phyloP scores from a whole-genome alignment of 2,797 vertebrate genomes.

The Pelochelys cantorii region DNA sequence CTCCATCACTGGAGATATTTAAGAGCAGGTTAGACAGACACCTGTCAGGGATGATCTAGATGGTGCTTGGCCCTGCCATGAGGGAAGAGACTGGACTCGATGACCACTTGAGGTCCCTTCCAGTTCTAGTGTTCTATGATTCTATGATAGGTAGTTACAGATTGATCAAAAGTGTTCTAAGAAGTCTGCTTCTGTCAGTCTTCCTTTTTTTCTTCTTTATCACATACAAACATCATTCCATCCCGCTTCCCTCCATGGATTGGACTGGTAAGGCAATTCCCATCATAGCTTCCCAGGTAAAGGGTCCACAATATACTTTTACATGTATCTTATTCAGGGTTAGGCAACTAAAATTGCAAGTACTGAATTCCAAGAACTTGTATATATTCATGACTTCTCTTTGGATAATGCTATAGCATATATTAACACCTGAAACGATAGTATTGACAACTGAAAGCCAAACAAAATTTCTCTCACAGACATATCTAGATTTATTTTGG shows the following conservation, averaged over 20 bases:
- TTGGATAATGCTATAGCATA: neutral
- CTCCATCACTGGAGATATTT: too few species aligned
- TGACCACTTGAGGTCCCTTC: too few species aligned
- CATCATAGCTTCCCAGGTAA: neutral
- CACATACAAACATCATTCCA: neutral
- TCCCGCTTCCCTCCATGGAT: neutral
- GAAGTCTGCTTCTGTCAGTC: neutral
- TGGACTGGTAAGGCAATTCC: neutral
- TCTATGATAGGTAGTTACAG: neutral
- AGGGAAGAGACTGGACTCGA: too few species aligned
- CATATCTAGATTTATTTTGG: accelerated
- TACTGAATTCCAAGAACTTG: neutral
- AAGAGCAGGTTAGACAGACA: too few species aligned
- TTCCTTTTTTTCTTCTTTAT: neutral
- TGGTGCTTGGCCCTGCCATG: too few species aligned
- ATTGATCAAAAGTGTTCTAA: neutral
- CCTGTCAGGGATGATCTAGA: too few species aligned
- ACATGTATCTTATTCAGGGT: neutral
- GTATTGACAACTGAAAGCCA: accelerated
- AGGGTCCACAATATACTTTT: accelerated
- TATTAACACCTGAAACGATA: neutral
- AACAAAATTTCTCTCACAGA: neutral
- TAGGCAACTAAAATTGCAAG: neutral
- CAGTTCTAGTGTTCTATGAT: too few species aligned
- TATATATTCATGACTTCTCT: neutral